Conservation (phyloP, 2,888 invertebrate species). For the Mongoloraphidia duomilia region DNA sequence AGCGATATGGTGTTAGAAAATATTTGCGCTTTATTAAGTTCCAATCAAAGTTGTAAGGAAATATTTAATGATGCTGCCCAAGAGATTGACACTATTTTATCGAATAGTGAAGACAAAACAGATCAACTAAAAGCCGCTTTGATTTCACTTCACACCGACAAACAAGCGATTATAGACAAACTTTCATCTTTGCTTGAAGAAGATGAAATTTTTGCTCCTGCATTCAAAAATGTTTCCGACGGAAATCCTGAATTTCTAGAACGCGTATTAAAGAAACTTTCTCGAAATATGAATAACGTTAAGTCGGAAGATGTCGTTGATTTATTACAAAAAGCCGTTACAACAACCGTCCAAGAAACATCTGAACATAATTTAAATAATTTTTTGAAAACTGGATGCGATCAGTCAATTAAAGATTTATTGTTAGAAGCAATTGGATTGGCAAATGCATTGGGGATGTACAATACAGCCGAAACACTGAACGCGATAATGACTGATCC, state of each 20-base stretch:
- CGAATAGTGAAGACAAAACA: conserved; percentile 36
- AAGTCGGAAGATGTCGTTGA: conserved; percentile 51
- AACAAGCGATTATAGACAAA: conserved; percentile 46
- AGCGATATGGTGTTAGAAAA: neutral
- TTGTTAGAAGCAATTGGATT: conserved; percentile 52
- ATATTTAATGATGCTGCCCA: neutral
- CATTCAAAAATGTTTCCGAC: conserved; percentile 49
- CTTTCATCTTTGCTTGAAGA: conserved; percentile 47
- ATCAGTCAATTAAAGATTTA: conserved; percentile 27
- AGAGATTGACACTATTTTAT: too few species aligned
- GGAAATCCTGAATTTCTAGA: conserved; percentile 44
- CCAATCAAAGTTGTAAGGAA: neutral
- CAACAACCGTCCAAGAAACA: conserved; percentile 45
- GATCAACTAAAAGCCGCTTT: conserved; percentile 45
- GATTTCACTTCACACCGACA: conserved; percentile 33
- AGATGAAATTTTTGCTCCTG: conserved; percentile 44
- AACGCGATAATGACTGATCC: conserved; percentile 38
- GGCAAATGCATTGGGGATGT: conserved; percentile 53
- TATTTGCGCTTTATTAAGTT: neutral
- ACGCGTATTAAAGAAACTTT: conserved; percentile 43
- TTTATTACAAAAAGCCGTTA: conserved; percentile 50
- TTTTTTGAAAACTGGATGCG: conserved; percentile 31
- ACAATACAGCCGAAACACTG: conserved; percentile 43
- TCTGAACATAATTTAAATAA: conserved; percentile 42
- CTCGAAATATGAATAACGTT: conserved; percentile 38